A percentile compares a stretch with the other conserved stretches of the same genome.
phyloP scores from a whole-genome alignment of 1,140 invertebrate species.

The Pseudomyrmex sp. region DNA sequence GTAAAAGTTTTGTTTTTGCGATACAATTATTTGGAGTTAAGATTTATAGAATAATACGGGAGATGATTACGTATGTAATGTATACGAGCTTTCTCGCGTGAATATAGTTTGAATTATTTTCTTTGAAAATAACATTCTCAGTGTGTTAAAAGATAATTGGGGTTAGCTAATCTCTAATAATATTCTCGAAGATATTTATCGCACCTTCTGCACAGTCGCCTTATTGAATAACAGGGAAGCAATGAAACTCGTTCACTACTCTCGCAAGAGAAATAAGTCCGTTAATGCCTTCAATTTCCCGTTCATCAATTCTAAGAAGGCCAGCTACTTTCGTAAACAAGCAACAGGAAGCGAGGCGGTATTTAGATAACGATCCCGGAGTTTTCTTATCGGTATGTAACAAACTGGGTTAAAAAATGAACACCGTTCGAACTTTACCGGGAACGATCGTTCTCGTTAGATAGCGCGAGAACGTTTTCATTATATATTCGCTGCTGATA shows the following conservation, averaged over 20 bases:
- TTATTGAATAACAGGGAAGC: slow-evolving; percentile 34
- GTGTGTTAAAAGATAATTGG: slow-evolving; percentile 6
- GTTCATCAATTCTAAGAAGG: slow-evolving; percentile 46
- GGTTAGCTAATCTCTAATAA: slow-evolving; percentile 34
- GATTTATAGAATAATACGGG: too few species aligned
- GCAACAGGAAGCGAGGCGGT: slow-evolving; percentile 6
- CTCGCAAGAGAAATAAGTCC: slow-evolving; percentile 34
- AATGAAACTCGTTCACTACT: slow-evolving; percentile 14
- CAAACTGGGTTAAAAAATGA: slow-evolving; percentile 44
- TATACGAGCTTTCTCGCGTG: neutral
- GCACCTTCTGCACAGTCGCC: slow-evolving; percentile 25
- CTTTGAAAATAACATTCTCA: neutral
- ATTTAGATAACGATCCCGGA: slow-evolving; percentile 44
- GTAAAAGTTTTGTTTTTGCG: too few species aligned
- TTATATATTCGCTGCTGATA: neutral
- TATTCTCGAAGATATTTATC: slow-evolving; percentile 21
- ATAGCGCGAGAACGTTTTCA: slow-evolving; percentile 16
- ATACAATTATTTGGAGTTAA: too few species aligned
- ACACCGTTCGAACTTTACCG: neutral
- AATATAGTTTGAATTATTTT: neutral
- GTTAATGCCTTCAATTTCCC: slow-evolving; percentile 52
- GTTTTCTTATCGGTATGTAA: slow-evolving; percentile 32
- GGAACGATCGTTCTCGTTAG: slow-evolving; percentile 4
- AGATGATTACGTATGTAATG: neutral
- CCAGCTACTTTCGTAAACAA: slow-evolving; percentile 25